Evolutionary conservation across 2,113 vertebrate genomes (phyloP).

Genomic region (Stegastes partitus): DNA sequence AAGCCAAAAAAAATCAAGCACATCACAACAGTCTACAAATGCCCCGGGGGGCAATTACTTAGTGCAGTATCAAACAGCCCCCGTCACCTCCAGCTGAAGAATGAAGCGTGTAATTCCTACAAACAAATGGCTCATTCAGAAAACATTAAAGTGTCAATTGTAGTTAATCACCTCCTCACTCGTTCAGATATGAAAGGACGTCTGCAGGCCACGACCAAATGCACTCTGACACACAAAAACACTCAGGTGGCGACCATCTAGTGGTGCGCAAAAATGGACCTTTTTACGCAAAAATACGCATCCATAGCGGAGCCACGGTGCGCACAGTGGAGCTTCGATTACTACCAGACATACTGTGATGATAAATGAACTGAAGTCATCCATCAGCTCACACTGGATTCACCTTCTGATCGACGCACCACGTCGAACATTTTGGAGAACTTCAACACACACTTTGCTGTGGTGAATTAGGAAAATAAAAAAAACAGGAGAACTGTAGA

Average conservation of each 20-base stretch:
- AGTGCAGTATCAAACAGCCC: constrained; percentile 61
- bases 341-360: background rate
- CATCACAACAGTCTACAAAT: constrained; percentile 57
- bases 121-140: constrained; percentile 73
- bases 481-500: background rate
- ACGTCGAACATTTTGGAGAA: too few species aligned
- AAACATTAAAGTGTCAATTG: constrained; percentile 67
- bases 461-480: background rate
- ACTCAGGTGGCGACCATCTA: constrained; percentile 40
- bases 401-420: constrained; percentile 1
- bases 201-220: constrained; percentile 44
- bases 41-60: constrained; percentile 69
- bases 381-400: background rate
- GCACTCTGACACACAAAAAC: constrained; percentile 37
- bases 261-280: background rate
- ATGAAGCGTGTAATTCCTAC: constrained; percentile 73
- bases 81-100: constrained; percentile 63
- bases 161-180: constrained; percentile 60
- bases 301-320: background rate
- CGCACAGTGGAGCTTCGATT: background rate
- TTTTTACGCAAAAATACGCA: background rate
- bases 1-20: constrained; percentile 17
- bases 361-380: background rate
- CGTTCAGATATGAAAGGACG: constrained; percentile 43
- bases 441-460: background rate